Base-by-base conservation (phyloP, 1,140 invertebrate genomes). In the Brachionus koreanus region DNA sequence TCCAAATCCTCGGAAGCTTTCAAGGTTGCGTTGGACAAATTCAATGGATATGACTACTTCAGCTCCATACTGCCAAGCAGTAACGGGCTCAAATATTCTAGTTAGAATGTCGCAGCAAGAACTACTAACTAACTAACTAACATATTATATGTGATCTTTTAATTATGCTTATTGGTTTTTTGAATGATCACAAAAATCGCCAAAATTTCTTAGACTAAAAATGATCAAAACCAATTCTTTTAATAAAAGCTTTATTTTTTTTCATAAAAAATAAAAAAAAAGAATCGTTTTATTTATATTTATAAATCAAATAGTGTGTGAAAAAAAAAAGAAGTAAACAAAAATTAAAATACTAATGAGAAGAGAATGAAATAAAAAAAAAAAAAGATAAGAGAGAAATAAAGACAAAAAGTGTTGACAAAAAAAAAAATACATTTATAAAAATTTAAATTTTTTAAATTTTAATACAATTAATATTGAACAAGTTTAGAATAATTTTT, bases 391-490 rank as follows among this genome's bases (percentile, higher is more conserved):
- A 69, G 33, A 69, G 35, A 69, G 35, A 69, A 33, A 65, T 3
- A 65, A n/a, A 65, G 35, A 69, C 33, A 69, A 69, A 42, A 57
- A 10, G 19, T n/a, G 16, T 39, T 37, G 35, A 37, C 25, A 35
- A 69, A 69, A 69, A 67, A 67, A 69, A 69, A 69, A 69, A 69
- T 69, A 69, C 65, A 69, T 69, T 69, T 69, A 69, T 69, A 69
- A 69, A 69, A 69, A 69, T 69, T 69, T 69, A 69, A 69, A 69
- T 69, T 69, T 52, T 65, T 69, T 69, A 69, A 69, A 69, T 69
- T 69, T 69, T 69, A 42, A 69, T 69, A 69, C 65, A 69, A 69
- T 69, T 69, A 69, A 69, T 69, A 69, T 69, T 42, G 65, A 69
- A 69, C 65, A 69, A 69, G 65, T 69, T 69, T 69, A 52, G 49